Evolutionary conservation across 2,797 vertebrate species (phyloP).

Genomic region (Lepilemur septentrionalis): DNA sequence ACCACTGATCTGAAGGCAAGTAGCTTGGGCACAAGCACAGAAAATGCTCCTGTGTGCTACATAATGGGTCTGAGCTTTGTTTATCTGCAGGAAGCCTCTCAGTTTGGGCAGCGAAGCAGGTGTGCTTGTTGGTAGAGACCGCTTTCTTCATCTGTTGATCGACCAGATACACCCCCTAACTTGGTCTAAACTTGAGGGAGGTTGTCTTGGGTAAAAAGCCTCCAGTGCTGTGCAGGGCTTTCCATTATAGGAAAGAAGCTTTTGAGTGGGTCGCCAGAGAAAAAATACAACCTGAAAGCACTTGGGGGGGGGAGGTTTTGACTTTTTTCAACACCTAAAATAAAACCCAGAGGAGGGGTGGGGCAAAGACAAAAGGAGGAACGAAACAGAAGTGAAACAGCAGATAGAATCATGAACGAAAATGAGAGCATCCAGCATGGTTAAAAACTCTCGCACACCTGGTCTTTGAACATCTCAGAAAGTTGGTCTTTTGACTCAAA

Average conservation of each 20-base stretch:
- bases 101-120: neutral
- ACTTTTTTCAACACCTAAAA: slow-evolving; percentile 53
- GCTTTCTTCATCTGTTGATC: neutral
- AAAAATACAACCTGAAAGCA: slow-evolving; percentile 57
- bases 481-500: slow-evolving; percentile 41
- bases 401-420: slow-evolving; percentile 4
- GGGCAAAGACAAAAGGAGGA: slow-evolving; percentile 36
- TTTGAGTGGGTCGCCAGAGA: slow-evolving; percentile 27
- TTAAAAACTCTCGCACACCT: neutral
- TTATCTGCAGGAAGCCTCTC: neutral
- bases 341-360: slow-evolving; percentile 47
- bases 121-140: neutral
- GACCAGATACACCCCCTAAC: neutral
- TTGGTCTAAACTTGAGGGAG: neutral
- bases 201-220: neutral
- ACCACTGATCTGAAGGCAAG: neutral
- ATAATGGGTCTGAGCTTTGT: rapidly evolving
- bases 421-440: slow-evolving; percentile 56
- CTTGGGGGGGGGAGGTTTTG: neutral
- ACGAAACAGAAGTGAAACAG: slow-evolving; percentile 73
- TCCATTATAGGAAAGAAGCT: neutral
- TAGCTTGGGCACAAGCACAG: neutral
- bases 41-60: neutral
- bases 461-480: slow-evolving; percentile 39
- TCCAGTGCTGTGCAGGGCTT: neutral